Evolutionary conservation across 2,888 invertebrate genomes (phyloP).

Genomic region (Yponomeuta cagnagella): DNA sequence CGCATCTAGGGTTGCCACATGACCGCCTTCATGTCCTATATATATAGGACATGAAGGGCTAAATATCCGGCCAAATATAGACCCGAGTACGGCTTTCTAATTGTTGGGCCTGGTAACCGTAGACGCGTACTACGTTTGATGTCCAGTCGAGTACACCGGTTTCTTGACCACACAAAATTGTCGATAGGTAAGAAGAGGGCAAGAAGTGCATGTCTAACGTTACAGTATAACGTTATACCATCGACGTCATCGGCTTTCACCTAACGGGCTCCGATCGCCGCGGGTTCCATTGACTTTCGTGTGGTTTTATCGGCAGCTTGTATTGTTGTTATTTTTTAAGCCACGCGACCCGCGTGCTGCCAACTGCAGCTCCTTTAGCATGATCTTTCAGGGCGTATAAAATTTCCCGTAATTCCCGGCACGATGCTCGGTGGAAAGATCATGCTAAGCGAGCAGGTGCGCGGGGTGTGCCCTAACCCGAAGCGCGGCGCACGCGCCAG

Average conservation of each 20-base stretch:
- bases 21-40: too few relatives aligned
- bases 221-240: neutral
- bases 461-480: slow-evolving; percentile 19
- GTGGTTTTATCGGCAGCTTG: neutral
- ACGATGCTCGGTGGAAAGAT: too few relatives aligned
- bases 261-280: neutral
- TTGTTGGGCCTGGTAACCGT: too few relatives aligned
- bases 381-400: too few relatives aligned
- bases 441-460: too few relatives aligned
- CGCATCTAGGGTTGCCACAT: too few relatives aligned
- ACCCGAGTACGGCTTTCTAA: too few relatives aligned
- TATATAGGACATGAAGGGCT: too few relatives aligned
- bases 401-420: too few relatives aligned
- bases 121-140: too few relatives aligned
- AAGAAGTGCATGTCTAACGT: neutral
- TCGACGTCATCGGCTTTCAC: neutral
- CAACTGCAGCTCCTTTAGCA: slow-evolving; percentile 31
- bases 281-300: neutral
- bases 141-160: neutral
- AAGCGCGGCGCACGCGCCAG: slow-evolving; percentile 44
- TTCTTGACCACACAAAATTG: neutral
- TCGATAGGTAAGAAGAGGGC: slow-evolving; percentile 9
- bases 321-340: slow-evolving; percentile 23
- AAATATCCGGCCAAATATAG: too few relatives aligned
- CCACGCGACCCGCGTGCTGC: slow-evolving; percentile 38